Evolutionary conservation across 2,888 invertebrate genomes (phyloP), one percentile per base, ranked within the genome.

Genomic region (Imbricaverruca yamaguchii): DNA sequence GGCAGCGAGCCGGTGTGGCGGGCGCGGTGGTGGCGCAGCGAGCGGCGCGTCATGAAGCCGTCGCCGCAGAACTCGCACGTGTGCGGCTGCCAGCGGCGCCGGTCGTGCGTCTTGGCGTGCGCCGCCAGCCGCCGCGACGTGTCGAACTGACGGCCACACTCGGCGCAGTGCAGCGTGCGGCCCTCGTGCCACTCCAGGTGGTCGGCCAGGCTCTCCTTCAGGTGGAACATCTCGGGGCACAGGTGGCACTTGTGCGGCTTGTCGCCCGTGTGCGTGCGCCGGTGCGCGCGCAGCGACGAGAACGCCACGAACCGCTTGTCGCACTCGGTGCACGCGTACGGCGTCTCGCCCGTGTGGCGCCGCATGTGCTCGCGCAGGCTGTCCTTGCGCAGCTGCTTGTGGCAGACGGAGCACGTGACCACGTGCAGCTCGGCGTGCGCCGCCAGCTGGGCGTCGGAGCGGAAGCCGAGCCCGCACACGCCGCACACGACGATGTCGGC

Each of bases 241-340:
- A 92, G 88, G 25, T 90, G 89, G 85, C 94, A 94, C 80, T 90
- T 89, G 85, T 91, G 93, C 0, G 92, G 92, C 61, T 92, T 92
- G n/a, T 90, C 89, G 10, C 92, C 91, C 69, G 92, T 90, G 87
- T 95, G 94, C 12, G 91, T 91, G 63, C 92, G 90, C 85, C 92
- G 90, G 87, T 95, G 95, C 85, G 93, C 92, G 55, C 89, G 89
- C 84, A 93, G 90, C 79, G 84, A 83, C n/a, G 82, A 83, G 53
- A 83, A 81, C 69, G 83, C 83, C 10, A 83, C 83, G 77, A 84
- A 84, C 18, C 83, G 81, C 81, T 82, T 81, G 15, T 82, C 83
- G 59, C 84, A 84, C 65, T 83, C 82, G n/a, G 83, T 83, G 77
- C 84, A 84, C 1, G 63, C 79, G 25, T 82, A 82, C 6, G 83